A percentile compares a stretch with the other conserved stretches of the same genome.
These are phyloP conservation scores for Mirza zaza DNA, from an alignment of 2,113 vertebrate genomes.

Conservation along the genomic window DNA sequence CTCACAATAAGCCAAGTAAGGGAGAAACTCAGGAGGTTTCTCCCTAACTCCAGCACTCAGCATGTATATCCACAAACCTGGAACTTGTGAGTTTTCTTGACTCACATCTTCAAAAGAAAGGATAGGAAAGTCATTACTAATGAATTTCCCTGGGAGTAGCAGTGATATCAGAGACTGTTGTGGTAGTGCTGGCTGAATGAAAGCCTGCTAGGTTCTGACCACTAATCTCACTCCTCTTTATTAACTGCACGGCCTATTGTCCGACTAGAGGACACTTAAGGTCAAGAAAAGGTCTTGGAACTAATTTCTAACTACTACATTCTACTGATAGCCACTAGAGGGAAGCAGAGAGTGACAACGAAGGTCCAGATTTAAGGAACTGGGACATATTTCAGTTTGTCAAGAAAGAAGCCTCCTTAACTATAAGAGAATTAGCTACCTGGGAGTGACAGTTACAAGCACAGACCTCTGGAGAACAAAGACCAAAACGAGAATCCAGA, in stretches of 20 bases:
- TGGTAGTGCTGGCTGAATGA: background rate
- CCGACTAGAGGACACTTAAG: background rate
- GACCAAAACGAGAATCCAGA: background rate
- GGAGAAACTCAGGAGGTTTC: background rate
- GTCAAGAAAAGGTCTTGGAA: background rate
- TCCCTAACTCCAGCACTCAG: background rate
- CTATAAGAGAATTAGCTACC: background rate
- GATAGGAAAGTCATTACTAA: background rate
- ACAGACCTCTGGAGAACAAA: background rate
- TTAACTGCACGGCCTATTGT: background rate
- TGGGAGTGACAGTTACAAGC: background rate
- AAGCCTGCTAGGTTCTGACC: background rate
- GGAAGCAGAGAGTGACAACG: slow-evolving; percentile 73
- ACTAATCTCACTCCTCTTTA: background rate
- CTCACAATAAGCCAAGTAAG: background rate
- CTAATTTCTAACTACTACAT: background rate
- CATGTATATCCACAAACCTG: background rate
- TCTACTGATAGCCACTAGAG: slow-evolving; percentile 51
- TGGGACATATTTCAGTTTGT: slow-evolving; percentile 33
- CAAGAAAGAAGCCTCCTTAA: background rate
- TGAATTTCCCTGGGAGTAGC: background rate
- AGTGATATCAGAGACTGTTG: background rate
- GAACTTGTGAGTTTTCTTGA: background rate
- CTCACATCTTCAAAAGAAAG: background rate
- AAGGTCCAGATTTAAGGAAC: slow-evolving; percentile 20